phyloP scores from a whole-genome alignment of 2,888 invertebrate species.

The Hypomecis punctinalis region DNA sequence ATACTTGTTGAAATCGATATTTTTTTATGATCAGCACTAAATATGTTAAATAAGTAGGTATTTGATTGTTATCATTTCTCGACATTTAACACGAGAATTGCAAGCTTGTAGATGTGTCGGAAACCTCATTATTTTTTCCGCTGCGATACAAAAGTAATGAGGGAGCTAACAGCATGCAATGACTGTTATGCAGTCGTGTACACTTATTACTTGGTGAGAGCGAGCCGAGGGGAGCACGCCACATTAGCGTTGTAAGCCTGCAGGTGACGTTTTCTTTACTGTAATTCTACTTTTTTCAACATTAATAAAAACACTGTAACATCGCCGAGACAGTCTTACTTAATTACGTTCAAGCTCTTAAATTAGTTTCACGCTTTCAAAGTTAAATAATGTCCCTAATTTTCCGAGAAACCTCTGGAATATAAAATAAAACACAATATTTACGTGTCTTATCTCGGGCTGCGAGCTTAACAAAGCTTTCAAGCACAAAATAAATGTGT shows the following conservation, averaged over 20 bases:
- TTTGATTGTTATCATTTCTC: not conserved
- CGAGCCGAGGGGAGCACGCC: constrained; percentile 41
- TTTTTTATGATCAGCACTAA: constrained; percentile 5
- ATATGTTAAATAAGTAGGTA: not conserved
- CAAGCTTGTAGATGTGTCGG: constrained; percentile 43
- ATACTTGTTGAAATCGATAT: constrained; percentile 5
- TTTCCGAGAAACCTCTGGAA: constrained; percentile 35
- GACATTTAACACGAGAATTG: constrained; percentile 20
- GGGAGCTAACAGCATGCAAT: constrained; percentile 53
- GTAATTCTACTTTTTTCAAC: constrained; percentile 35
- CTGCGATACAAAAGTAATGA: constrained; percentile 54
- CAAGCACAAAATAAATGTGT: constrained; percentile 59
- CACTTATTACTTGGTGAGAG: constrained; percentile 45
- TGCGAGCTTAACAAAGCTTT: constrained; percentile 52
- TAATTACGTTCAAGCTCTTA: constrained; percentile 19
- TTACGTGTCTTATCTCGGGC: constrained; percentile 46
- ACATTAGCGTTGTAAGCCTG: constrained; percentile 44
- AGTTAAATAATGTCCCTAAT: constrained; percentile 23
- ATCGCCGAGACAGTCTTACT: constrained; percentile 8
- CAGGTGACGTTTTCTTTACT: constrained; percentile 48
- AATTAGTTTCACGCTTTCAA: constrained; percentile 23
- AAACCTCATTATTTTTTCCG: constrained; percentile 58
- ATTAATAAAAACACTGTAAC: constrained; percentile 6
- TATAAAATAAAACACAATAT: constrained; percentile 43
- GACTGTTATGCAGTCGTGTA: constrained; percentile 29